Evolutionary conservation across 2,797 vertebrate genomes (phyloP), one percentile per base, ranked within the genome.

Genomic region (Sebastes wilsoni): DNA sequence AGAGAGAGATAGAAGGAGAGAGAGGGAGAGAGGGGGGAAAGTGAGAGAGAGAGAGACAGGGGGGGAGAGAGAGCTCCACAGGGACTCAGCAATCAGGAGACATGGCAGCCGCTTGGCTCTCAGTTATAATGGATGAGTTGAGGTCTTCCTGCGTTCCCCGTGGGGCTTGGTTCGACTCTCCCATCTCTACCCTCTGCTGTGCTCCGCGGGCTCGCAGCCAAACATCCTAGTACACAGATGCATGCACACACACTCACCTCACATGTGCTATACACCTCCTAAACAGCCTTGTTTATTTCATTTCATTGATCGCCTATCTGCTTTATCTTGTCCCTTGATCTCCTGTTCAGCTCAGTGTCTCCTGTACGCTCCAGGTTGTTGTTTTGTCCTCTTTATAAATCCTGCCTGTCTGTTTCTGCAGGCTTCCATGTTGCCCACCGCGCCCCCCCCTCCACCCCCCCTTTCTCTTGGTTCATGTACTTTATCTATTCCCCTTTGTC

Each of bases 91-190:
- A 94, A 93, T 93, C 92, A 94, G 86, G 84, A 92, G 91, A 94
- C 92, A 95, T 92, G 93, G 92, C 93, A 93, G 93, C 87, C 88
- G 84, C 87, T 95, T 94, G 93, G 89, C 91, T 92, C 90, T 92
- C 89, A 82, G 86, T 92, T 92, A 93, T 93, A 94, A 95, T 94
- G 83, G 91, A 94, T 95, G 93, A 94, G 92, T 79, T 86, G 89
- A 92, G 91, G 93, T 92, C 91, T 89, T 86, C 82, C 84, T 81
- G 73, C 10, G 22, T 80, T 90, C 88, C 93, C 89, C 75, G 77
- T 88, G 87, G 89, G 90, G 84, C 77, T 89, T 64, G 78, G 83
- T 92, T 90, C 54, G 72, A 84, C 86, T 91, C 83, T 82, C 81
- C 87, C 72, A 82, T 83, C 85, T 80, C 77, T 80, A 79, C 90